These are phyloP conservation scores for Oophaga pumilio DNA, from an alignment of 2,113 vertebrate genomes.

Conservation along the genomic window DNA sequence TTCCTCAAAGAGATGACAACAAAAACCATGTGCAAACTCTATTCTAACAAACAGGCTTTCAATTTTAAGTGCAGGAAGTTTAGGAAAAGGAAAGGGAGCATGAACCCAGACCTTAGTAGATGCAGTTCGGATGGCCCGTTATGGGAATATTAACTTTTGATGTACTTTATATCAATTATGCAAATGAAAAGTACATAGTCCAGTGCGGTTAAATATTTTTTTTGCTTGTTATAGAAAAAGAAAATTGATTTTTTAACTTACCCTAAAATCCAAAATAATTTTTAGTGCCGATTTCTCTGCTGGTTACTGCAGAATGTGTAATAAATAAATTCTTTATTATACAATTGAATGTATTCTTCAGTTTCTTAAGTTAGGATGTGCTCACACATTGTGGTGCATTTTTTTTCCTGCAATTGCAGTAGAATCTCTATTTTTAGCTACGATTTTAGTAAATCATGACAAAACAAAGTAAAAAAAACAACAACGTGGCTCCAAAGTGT, in stretches of 20 bases:
- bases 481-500: too few relatives aligned
- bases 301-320: too few relatives aligned
- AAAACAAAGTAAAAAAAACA: too few relatives aligned
- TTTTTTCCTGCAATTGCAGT: too few relatives aligned
- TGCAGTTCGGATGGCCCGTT: background rate
- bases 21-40: conserved; percentile 58
- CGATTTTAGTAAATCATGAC: too few relatives aligned
- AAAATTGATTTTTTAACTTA: background rate
- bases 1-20: conserved; percentile 38
- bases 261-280: background rate
- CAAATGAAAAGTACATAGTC: background rate
- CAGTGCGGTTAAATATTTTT: background rate
- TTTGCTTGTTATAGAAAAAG: background rate
- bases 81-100: conserved; percentile 57
- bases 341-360: too few relatives aligned
- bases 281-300: too few relatives aligned
- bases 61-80: conserved; percentile 54
- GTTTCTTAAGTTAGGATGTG: too few relatives aligned
- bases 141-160: background rate
- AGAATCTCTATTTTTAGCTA: too few relatives aligned
- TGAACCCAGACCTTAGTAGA: background rate
- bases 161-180: background rate
- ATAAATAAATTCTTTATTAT: too few relatives aligned
- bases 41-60: conserved; percentile 39
- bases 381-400: too few relatives aligned